Evolutionary conservation across 2,797 vertebrate species (phyloP).

Genomic region (Eulemur coronatus): DNA sequence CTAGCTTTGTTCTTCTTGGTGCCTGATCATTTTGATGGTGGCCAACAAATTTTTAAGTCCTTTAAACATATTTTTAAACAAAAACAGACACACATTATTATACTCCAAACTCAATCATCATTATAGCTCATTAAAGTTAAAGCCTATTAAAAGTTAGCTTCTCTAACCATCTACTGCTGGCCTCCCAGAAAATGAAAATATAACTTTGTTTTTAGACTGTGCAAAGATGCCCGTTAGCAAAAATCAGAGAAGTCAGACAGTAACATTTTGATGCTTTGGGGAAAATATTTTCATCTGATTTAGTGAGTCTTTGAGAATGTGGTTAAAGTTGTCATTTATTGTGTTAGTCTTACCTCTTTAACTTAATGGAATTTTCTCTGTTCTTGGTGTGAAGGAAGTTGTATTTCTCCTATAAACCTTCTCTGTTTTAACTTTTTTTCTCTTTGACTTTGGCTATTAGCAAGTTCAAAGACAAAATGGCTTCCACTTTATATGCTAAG

Average conservation of each 20-base stretch:
- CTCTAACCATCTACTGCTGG: not conserved
- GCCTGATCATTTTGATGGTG: not conserved
- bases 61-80: constrained; percentile 9
- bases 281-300: constrained; percentile 36
- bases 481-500: not conserved
- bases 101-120: not conserved
- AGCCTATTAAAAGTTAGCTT: constrained; percentile 23
- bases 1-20: not conserved
- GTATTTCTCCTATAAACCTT: not conserved
- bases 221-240: not conserved
- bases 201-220: not conserved
- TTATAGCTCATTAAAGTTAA: not conserved
- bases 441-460: not conserved
- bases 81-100: not conserved
- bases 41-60: not conserved
- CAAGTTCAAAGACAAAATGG: not conserved
- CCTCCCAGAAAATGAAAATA: not conserved
- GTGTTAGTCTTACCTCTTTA: constrained; percentile 5
- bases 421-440: not conserved
- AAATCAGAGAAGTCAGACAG: not conserved
- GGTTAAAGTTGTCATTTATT: constrained; percentile 14
- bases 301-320: not conserved
- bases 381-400: not conserved
- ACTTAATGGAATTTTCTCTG: constrained; percentile 14
- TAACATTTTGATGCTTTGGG: not conserved